Conservation (phyloP, 2,888 invertebrate genomes). For the Phortica okadai region DNA sequence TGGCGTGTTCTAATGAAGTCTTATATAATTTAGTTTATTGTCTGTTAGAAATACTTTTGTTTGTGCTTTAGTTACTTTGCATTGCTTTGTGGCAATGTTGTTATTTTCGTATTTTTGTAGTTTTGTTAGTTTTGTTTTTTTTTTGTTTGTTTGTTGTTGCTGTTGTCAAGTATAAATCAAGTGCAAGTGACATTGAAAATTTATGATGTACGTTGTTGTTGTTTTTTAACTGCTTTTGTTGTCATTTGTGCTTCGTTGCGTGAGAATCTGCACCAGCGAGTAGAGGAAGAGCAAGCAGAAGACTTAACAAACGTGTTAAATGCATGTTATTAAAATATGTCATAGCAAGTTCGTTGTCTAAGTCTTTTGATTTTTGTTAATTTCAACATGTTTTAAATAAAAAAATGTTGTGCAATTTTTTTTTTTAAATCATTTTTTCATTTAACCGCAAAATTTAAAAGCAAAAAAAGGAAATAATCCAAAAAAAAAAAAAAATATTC, state of each 20-base stretch:
- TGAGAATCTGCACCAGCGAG: constrained; percentile 37
- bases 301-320: no score
- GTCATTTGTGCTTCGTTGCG: background rate
- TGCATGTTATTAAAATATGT: background rate
- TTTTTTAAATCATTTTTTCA: background rate
- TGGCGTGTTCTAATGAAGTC: no score
- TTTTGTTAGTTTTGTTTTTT: background rate
- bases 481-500: background rate
- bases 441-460: no score
- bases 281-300: constrained; percentile 30
- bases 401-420: background rate
- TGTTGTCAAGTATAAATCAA: background rate
- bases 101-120: background rate
- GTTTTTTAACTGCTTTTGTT: background rate
- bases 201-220: constrained; percentile 12
- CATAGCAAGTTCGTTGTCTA: constrained; percentile 66
- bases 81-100: background rate
- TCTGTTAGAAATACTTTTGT: background rate
- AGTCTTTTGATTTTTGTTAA: constrained; percentile 60
- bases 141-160: background rate
- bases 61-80: background rate
- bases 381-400: background rate
- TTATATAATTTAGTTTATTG: no score
- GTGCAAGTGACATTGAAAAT: constrained; percentile 1
- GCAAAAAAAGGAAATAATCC: no score